These are phyloP conservation scores for Leptoteleia sp. DNA, from an alignment of 1,140 invertebrate species.

Conservation along the genomic window DNA sequence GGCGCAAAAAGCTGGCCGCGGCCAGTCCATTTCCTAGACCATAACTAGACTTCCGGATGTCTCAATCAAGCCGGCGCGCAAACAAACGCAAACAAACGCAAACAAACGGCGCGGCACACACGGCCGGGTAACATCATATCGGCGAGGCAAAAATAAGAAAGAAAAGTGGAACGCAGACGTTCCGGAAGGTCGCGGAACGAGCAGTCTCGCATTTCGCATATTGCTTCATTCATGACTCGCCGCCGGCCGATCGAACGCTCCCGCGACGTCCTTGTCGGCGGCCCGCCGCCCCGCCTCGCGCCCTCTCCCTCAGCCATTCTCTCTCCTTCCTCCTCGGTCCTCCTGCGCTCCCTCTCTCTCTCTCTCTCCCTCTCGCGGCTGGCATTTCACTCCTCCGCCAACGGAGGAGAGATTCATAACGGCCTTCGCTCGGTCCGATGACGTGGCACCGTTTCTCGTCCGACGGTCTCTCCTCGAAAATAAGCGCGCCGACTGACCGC, in stretches of 20 bases:
- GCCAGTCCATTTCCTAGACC: constrained; percentile 10
- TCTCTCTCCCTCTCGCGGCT: constrained; percentile 23
- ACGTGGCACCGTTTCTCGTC: constrained; percentile 51
- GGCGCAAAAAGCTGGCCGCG: no score
- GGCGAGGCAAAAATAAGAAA: constrained; percentile 39
- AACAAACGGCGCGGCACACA: no score
- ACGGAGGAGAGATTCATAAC: constrained; percentile 48
- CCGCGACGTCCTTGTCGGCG: no score
- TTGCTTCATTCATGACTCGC: constrained; percentile 70
- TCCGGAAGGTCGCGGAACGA: constrained; percentile 70
- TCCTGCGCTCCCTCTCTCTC: constrained; percentile 4
- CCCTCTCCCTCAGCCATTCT: neutral
- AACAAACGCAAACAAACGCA: constrained; percentile 23
- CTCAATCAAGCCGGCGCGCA: constrained; percentile 22
- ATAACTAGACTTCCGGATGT: constrained; percentile 25
- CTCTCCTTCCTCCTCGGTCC: constrained; percentile 79
- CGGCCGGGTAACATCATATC: constrained; percentile 30
- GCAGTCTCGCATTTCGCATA: constrained; percentile 67
- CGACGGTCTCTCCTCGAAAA: constrained; percentile 49
- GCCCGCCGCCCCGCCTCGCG: no score
- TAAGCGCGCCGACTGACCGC: constrained; percentile 44
- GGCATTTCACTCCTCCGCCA: constrained; percentile 19
- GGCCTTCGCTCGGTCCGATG: constrained; percentile 46
- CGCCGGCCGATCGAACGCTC: constrained; percentile 54
- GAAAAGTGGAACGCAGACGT: constrained; percentile 68